Evolutionary conservation across 2,113 vertebrate genomes (phyloP).

Genomic region (Peromyscus leucopus): DNA sequence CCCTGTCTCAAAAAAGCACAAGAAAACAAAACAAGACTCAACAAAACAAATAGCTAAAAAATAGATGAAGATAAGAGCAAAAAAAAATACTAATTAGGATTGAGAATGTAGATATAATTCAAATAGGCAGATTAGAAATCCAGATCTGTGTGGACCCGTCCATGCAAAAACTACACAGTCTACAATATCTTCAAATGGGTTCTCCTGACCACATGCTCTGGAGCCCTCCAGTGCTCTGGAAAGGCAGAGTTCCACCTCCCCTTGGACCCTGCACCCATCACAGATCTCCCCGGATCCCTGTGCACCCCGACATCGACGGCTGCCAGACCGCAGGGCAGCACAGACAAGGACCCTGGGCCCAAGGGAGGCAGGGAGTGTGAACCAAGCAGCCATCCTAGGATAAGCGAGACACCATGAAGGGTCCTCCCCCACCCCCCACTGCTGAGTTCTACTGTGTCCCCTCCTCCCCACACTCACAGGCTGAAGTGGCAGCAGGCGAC

Average conservation of each 20-base stretch:
- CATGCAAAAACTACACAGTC: not conserved
- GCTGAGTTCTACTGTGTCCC: not conserved
- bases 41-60: not conserved
- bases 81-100: not conserved
- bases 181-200: too few relatives aligned
- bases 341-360: not conserved
- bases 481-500: too few relatives aligned
- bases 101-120: too few relatives aligned
- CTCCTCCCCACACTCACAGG: not conserved
- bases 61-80: not conserved
- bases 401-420: not conserved
- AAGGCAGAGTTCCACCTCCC: too few relatives aligned
- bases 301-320: not conserved
- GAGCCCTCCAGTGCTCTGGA: not conserved
- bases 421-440: too few relatives aligned
- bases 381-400: not conserved
- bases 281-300: not conserved
- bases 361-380: not conserved
- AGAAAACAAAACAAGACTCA: not conserved
- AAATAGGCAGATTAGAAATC: not conserved
- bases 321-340: not conserved
- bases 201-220: not conserved
- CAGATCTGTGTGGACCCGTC: not conserved
- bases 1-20: not conserved
- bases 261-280: not conserved